Percentiles rank a stretch among this genome's conserved stretches.
Evolutionary conservation across 2,888 invertebrate genomes (phyloP).

Genomic region (Camponotus fellah): DNA sequence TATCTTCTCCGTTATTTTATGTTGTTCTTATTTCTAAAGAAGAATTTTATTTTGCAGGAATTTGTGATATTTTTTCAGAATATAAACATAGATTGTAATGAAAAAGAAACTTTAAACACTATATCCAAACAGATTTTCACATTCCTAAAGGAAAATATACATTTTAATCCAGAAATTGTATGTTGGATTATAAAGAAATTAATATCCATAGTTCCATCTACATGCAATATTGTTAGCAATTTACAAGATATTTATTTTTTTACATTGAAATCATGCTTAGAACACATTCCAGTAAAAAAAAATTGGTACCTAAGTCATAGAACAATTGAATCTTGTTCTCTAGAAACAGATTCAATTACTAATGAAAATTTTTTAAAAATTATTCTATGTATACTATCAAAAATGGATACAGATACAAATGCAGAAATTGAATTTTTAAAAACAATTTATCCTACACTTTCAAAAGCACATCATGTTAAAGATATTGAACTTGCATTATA

Average conservation of each 20-base stretch:
- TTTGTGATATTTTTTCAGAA: conserved; percentile 72
- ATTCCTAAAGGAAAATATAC: conserved; percentile 86
- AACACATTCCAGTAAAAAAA: conserved; percentile 4
- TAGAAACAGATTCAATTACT: neutral
- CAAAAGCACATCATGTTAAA: conserved; percentile 67
- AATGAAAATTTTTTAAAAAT: conserved; percentile 60
- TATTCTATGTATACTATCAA: conserved; percentile 80
- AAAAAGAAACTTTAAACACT: conserved; percentile 83
- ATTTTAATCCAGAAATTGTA: conserved; percentile 84
- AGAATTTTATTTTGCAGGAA: conserved; percentile 68
- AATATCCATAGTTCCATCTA: conserved; percentile 71
- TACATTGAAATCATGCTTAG: conserved; percentile 71
- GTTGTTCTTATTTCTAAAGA: neutral
- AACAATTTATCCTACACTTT: conserved; percentile 78
- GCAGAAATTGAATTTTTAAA: conserved; percentile 74
- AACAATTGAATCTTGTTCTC: neutral
- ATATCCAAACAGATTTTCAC: conserved; percentile 83
- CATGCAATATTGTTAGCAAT: conserved; percentile 65
- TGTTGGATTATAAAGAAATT: conserved; percentile 81
- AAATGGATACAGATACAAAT: conserved; percentile 75
- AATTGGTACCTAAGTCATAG: neutral
- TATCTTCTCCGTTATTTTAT: neutral
- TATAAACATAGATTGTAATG: conserved; percentile 64
- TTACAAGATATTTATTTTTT: conserved; percentile 79
- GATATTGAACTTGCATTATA: conserved; percentile 79